Conservation (phyloP, 2,113 vertebrate species). For the Grantiella picta region DNA sequence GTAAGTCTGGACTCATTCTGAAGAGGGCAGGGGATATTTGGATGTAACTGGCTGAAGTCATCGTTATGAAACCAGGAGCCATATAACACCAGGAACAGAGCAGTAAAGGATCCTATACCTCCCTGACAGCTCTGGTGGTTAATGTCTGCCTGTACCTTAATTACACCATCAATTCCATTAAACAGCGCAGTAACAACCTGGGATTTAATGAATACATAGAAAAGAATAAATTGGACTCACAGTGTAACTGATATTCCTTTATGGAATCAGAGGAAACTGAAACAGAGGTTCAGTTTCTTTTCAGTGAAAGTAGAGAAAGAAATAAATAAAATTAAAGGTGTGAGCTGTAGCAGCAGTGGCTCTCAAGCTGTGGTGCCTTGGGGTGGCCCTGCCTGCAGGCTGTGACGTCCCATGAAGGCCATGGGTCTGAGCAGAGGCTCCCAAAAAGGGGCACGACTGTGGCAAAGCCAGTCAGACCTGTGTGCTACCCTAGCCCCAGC, state of each 20-base stretch:
- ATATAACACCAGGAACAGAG: not conserved
- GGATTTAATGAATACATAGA: constrained; percentile 20
- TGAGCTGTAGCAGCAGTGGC: not conserved
- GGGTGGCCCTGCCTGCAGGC: not conserved
- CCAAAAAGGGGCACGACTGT: not conserved
- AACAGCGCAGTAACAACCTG: not conserved
- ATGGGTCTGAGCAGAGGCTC: accelerated
- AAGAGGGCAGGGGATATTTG: not conserved
- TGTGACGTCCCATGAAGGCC: accelerated
- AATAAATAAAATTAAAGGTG: not conserved
- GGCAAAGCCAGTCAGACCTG: accelerated
- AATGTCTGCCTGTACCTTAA: constrained; percentile 13
- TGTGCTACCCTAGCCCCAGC: not conserved
- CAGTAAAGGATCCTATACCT: constrained; percentile 29
- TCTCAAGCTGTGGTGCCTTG: accelerated
- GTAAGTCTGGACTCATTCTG: accelerated
- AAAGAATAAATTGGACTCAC: not conserved
- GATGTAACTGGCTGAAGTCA: not conserved
- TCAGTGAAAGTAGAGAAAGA: not conserved
- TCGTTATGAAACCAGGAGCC: not conserved
- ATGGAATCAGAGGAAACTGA: not conserved
- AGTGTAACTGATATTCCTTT: not conserved
- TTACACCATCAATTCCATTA: not conserved
- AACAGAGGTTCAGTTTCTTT: not conserved
- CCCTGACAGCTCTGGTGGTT: constrained; percentile 2